These are phyloP conservation scores for Cyprinus carpio DNA, from an alignment of 2,113 vertebrate genomes.

Conservation along the genomic window DNA sequence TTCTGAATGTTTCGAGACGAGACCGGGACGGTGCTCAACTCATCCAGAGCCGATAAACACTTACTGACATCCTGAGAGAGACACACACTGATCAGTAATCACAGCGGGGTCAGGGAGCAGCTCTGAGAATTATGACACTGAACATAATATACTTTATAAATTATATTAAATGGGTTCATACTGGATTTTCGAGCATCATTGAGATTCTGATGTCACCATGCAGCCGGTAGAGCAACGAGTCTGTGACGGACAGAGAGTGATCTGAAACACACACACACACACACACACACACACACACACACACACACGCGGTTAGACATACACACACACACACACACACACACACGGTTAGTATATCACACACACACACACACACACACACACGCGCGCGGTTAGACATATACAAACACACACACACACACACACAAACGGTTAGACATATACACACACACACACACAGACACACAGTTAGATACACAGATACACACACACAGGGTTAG, in stretches of 20 bases:
- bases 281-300: not conserved
- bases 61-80: slow-evolving; percentile 82
- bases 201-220: slow-evolving; percentile 94
- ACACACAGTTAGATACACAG: too few relatives aligned
- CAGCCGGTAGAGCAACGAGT: slow-evolving; percentile 90
- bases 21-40: slow-evolving; percentile 87
- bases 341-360: not conserved
- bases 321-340: not conserved
- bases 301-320: not conserved
- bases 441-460: not conserved
- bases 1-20: slow-evolving; percentile 93
- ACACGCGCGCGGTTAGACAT: not conserved
- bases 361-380: not conserved
- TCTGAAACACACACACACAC: slow-evolving; percentile 17
- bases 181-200: slow-evolving; percentile 90
- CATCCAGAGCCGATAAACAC: slow-evolving; percentile 89
- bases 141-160: not conserved
- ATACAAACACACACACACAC: slow-evolving; percentile 3
- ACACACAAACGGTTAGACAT: not conserved
- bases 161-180: slow-evolving; percentile 70
- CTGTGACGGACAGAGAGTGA: slow-evolving; percentile 75
- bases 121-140: too few relatives aligned
- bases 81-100: not conserved
- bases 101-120: too few relatives aligned
- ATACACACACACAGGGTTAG: too few relatives aligned